Evolutionary conservation across 2,888 invertebrate genomes (phyloP).

Genomic region (Mesoligia furuncula): DNA sequence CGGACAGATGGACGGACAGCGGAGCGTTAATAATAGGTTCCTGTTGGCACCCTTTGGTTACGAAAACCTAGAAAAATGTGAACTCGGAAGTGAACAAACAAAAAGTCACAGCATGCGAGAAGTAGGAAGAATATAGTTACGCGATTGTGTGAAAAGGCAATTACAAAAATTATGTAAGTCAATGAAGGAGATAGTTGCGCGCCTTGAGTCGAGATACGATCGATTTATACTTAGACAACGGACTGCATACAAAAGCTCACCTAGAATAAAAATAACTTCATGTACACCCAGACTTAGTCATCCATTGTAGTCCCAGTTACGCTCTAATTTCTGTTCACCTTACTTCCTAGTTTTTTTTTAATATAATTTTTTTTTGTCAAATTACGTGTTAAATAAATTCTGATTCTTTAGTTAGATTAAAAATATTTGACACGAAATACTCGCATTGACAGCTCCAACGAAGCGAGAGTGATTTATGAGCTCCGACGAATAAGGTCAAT

Average conservation of each 20-base stretch:
- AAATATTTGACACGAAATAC: conserved; percentile 55
- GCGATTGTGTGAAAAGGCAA: conserved; percentile 85
- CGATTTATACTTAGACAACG: conserved; percentile 66
- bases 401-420: conserved; percentile 53
- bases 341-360: conserved; percentile 70
- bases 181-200: conserved; percentile 81
- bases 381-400: conserved; percentile 48
- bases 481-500: conserved; percentile 68
- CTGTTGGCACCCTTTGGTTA: background rate
- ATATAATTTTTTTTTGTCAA: conserved; percentile 44
- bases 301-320: conserved; percentile 46
- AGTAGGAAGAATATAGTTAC: conserved; percentile 82
- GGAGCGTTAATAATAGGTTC: too few species aligned
- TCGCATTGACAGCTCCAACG: conserved; percentile 65
- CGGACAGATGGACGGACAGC: too few species aligned
- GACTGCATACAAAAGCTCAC: conserved; percentile 71
- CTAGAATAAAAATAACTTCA: conserved; percentile 55
- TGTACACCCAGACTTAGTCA: conserved; percentile 36
- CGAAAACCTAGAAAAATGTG: conserved; percentile 23
- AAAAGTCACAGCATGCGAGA: conserved; percentile 74
- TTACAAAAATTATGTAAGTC: conserved; percentile 85
- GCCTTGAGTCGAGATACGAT: conserved; percentile 77
- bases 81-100: conserved; percentile 76
- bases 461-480: conserved; percentile 72
- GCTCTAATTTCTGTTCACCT: conserved; percentile 42